Base-by-base conservation (phyloP, 2,797 vertebrate species). In the Periparus ater region DNA sequence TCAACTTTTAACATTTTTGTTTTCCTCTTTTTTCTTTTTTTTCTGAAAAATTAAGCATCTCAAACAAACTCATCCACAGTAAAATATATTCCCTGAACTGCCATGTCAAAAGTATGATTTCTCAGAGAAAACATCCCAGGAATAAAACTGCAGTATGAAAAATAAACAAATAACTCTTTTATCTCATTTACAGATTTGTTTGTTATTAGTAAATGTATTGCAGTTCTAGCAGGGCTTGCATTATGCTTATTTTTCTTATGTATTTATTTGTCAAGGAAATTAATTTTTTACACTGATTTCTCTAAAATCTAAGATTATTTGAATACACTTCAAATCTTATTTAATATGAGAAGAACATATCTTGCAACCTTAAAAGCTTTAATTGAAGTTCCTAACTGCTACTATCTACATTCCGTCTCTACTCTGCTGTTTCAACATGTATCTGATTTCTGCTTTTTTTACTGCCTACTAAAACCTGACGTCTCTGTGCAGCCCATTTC, bases 391-490 rank as follows among this genome's bases (percentile, higher is more conserved):
- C 32, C n/a, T 63, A 82, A 60, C 15, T 63, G 30, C 27, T 82
- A 10, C 30, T 45, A 30, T 84, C 62, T 86, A 50, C 23, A 23
- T 82, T 70, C 48, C 62, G 38, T 71, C 84, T 74, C 53, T 68
- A 45, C 7, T 36, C 23, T 73, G 45, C 48, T 63, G 21, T 87
- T 93, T 91, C 26, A 82, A 73, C 40, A 44, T 11, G 9, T 71
- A 82, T 87, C 45, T 50, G 53, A 83, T 65, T 89, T 79, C 81
- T 91, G 48, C 40, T 48, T 84, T 82, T 93, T 94, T 89, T 89
- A 74, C 22, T 93, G 19, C 3, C 0, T 58, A 80, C 50, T 93
- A 91, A 95, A 93, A 93, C 63, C 60, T 71, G 63, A 82, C 22
- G 4, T 72, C 38, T 84, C 80, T 86, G 36, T 65, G 36, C 38